phyloP scores from a whole-genome alignment of 2,888 invertebrate genomes.

The Amiota minor region DNA sequence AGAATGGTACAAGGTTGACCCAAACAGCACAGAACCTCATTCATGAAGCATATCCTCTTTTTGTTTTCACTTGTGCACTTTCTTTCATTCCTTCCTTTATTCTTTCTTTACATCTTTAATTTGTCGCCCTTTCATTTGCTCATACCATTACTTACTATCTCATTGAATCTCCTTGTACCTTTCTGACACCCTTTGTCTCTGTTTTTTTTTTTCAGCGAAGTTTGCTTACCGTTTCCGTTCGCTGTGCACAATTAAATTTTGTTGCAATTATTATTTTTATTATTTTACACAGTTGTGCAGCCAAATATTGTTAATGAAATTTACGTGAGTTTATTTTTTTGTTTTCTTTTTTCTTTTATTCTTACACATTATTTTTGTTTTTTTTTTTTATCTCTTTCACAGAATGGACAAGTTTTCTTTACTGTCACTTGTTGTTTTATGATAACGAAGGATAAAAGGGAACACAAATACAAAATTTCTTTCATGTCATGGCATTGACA shows the following conservation, averaged over 20 bases:
- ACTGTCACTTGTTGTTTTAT: too few species aligned
- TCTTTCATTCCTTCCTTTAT: background rate
- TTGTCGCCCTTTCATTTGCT: background rate
- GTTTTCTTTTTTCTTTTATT: background rate
- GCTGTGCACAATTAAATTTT: slow-evolving; percentile 56
- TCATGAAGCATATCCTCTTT: slow-evolving; percentile 55
- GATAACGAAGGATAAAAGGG: too few species aligned
- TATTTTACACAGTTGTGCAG: slow-evolving; percentile 16
- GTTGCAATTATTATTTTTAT: slow-evolving; percentile 57
- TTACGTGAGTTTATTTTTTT: slow-evolving; percentile 51
- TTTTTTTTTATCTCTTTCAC: too few species aligned
- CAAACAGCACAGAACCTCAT: slow-evolving; percentile 11
- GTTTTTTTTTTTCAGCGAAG: background rate
- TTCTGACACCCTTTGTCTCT: background rate
- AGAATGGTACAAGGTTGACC: too few species aligned
- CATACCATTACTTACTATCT: slow-evolving; percentile 2
- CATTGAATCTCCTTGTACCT: slow-evolving; percentile 46
- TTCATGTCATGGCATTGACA: too few species aligned
- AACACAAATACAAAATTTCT: too few species aligned
- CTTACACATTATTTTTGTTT: background rate
- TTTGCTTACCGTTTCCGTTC: slow-evolving; percentile 33
- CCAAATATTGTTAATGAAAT: slow-evolving; percentile 57
- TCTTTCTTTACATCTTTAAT: background rate
- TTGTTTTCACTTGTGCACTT: slow-evolving; percentile 24
- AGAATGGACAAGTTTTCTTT: too few species aligned